Percentiles rank a stretch among this genome's conserved stretches.
Evolutionary conservation across 2,888 invertebrate species (phyloP).

Genomic region (Phortica okadai): DNA sequence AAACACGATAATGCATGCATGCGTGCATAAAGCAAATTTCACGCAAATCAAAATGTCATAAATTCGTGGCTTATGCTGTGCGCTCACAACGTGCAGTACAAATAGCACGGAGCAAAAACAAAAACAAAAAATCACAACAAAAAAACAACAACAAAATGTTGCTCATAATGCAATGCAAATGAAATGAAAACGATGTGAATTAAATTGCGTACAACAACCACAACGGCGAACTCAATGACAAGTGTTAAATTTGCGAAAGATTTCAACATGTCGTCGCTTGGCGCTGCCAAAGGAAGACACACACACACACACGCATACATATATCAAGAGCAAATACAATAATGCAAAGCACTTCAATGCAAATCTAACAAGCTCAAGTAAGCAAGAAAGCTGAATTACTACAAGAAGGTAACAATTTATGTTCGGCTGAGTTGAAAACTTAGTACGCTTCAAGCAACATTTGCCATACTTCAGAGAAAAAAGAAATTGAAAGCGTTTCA

Average conservation of each 20-base stretch:
- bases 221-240: conserved; percentile 57
- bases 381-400: neutral
- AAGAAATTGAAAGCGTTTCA: too few relatives aligned
- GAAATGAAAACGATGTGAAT: conserved; percentile 57
- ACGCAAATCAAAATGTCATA: conserved; percentile 75
- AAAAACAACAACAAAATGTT: neutral
- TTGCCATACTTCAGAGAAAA: neutral
- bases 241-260: conserved; percentile 70
- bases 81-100: neutral
- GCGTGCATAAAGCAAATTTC: conserved; percentile 73
- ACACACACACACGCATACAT: too few relatives aligned
- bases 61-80: conserved; percentile 67
- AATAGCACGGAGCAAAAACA: neutral
- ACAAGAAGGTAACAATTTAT: neutral
- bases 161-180: conserved; percentile 51
- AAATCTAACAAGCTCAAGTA: conserved; percentile 12
- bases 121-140: neutral
- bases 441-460: too few relatives aligned
- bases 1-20: conserved; percentile 64
- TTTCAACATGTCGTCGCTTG: conserved; percentile 64
- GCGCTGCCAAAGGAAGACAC: conserved; percentile 47
- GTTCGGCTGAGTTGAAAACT: too few relatives aligned
- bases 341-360: neutral
- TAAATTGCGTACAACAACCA: conserved; percentile 15
- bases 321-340: too few relatives aligned